Evolutionary conservation across 2,797 vertebrate genomes (phyloP).

Genomic region (Anabas testudineus): DNA sequence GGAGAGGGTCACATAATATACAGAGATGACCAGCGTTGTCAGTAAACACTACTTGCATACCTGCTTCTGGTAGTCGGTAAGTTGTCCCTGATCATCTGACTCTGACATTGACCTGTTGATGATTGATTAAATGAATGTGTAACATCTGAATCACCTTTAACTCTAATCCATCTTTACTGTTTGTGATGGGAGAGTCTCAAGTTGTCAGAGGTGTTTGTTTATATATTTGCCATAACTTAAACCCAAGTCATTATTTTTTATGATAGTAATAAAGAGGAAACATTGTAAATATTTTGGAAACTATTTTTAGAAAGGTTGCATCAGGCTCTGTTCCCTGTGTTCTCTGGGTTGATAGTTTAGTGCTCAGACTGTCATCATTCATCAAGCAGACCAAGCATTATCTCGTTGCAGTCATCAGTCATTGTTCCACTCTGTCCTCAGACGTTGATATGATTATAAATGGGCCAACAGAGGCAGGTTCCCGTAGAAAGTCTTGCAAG

Average conservation of each 20-base stretch:
- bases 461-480: not conserved
- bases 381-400: slow-evolving; percentile 17
- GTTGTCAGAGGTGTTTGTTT: slow-evolving; percentile 2
- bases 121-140: not conserved
- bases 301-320: slow-evolving; percentile 19
- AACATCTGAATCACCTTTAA: not conserved
- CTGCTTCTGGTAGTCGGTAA: no score
- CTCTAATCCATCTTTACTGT: not conserved
- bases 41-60: no score
- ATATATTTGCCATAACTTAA: not conserved
- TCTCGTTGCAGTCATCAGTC: slow-evolving; percentile 13
- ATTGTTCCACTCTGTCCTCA: not conserved
- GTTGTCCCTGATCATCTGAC: no score
- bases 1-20: no score
- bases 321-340: slow-evolving; percentile 4
- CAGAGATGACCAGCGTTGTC: no score
- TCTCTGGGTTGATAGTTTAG: slow-evolving; percentile 14
- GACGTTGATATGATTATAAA: not conserved
- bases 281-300: not conserved
- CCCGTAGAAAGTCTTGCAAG: not conserved
- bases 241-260: slow-evolving; percentile 1
- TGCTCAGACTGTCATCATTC: slow-evolving; percentile 5
- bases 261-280: not conserved
- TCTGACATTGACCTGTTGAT: no score
- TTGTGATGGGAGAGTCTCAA: slow-evolving; percentile 18